Base-by-base conservation (phyloP, 53 echinoderm and acorn worm genomes). In the Mesocentrotus franciscanus region DNA sequence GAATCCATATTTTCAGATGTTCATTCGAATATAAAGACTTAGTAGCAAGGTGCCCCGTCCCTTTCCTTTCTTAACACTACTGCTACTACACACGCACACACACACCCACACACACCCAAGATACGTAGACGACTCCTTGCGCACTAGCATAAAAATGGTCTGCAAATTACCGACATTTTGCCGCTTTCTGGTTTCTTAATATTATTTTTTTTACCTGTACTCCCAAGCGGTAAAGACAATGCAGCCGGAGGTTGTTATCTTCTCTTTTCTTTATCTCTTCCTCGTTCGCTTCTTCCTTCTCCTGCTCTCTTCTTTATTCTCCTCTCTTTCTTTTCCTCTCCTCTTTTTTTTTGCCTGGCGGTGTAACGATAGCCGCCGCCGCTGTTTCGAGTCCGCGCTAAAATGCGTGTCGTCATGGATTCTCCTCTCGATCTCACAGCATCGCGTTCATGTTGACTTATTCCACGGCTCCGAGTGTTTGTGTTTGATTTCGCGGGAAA, bases 401-500 rank as follows among this genome's bases (percentile, higher is more conserved):
- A 81, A 60, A 90, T 90, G 90, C 60, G 90, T 60, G 90, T 33
- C 60, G 90, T 29, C 90, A 30, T 92, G 92, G 32, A 68, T 64
- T 61, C 62, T 64, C 68, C 29, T 13, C 70, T 92, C 68, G 35
- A 39, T 92, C 42, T 14, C 34, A 71, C 62, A 92, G 92, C 92
- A 10, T 64, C 92, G 62, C 68, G 92, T 64, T 68, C 92, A 62
- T 92, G 92, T 92, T 92, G 92, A 92, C 92, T 92, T 92, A 92
- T 64, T 62, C 62, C 92, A 39, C 92, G 68, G 62, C 92, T 92
- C 62, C 34, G 62, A 92, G 92, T 92, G 92, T 92, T 92, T 92
- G 92, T 92, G 92, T 92, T 92, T 92, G 92, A 92, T 92, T 92
- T 92, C 92, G 92, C 92, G 92, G 34, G 92, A 92, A 92, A 92